A percentile compares a stretch with the other conserved stretches of the same genome.
phyloP scores from a whole-genome alignment of 2,888 invertebrate species.

The Conistra vaccinii region DNA sequence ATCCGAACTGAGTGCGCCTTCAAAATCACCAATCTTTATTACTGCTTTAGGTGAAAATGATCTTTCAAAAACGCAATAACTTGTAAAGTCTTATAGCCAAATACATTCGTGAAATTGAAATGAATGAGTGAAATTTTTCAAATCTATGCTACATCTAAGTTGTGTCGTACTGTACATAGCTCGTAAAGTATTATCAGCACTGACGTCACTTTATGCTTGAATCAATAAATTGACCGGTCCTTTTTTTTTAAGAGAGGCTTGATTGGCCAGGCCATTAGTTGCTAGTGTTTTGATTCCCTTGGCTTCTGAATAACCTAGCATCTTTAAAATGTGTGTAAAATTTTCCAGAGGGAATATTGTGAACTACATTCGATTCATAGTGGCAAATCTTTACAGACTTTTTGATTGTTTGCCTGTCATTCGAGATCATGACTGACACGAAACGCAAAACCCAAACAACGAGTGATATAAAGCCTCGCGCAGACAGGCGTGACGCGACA shows the following conservation, averaged over 20 bases:
- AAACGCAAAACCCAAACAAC: slow-evolving; percentile 2
- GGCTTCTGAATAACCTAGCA: not conserved
- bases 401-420: not conserved
- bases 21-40: too few relatives aligned
- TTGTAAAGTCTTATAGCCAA: too few relatives aligned
- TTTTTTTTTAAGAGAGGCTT: slow-evolving; percentile 16
- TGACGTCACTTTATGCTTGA: slow-evolving; percentile 17
- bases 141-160: too few relatives aligned
- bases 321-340: not conserved
- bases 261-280: slow-evolving; percentile 16
- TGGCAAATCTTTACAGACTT: not conserved
- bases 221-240: not conserved
- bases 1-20: too few relatives aligned
- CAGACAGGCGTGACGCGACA: too few relatives aligned
- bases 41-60: too few relatives aligned
- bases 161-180: too few relatives aligned
- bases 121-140: too few relatives aligned
- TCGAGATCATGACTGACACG: slow-evolving; percentile 4
- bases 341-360: not conserved
- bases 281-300: not conserved
- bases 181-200: slow-evolving; percentile 3
- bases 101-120: too few relatives aligned
- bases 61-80: too few relatives aligned
- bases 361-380: not conserved
- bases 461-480: not conserved